These are phyloP conservation scores for Galerucella pusilla DNA, from an alignment of 2,888 invertebrate species.

Conservation along the genomic window DNA sequence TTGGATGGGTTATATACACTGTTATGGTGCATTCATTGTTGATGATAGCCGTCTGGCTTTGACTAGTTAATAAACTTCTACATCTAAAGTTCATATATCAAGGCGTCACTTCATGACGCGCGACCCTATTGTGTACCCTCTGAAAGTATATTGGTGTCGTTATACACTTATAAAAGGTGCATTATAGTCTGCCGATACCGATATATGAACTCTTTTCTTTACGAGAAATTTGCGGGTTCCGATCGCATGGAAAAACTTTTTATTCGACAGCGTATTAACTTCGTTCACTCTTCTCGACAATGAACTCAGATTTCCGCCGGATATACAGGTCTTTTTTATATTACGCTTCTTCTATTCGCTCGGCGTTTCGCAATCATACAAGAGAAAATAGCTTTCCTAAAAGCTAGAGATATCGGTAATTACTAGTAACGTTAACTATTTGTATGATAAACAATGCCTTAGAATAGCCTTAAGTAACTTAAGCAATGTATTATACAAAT, in stretches of 20 bases:
- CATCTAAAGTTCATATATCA: conserved; percentile 52
- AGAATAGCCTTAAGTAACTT: background rate
- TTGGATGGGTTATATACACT: conserved; percentile 19
- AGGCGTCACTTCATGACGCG: conserved; percentile 44
- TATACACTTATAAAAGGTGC: conserved; percentile 48
- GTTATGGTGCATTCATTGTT: conserved; percentile 46
- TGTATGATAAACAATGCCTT: background rate
- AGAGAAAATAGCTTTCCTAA: background rate
- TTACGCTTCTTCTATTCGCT: background rate
- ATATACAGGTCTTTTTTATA: conserved; percentile 20
- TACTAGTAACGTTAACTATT: background rate
- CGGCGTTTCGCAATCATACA: background rate
- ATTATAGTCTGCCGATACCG: conserved; percentile 46
- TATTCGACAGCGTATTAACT: conserved; percentile 2
- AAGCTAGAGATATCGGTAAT: conserved; percentile 6
- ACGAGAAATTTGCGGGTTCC: conserved; percentile 16
- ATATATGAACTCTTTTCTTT: conserved; percentile 32
- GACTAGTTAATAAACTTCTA: conserved; percentile 50
- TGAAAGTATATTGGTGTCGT: conserved; percentile 47
- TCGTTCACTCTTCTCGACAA: conserved; percentile 14
- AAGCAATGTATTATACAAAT: conserved; percentile 7
- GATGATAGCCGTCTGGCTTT: conserved; percentile 50
- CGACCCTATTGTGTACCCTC: conserved; percentile 49
- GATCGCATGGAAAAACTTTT: conserved; percentile 12
- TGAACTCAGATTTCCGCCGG: conserved; percentile 24